A percentile compares a stretch with the other conserved stretches of the same genome.
Conservation (phyloP, 2,888 invertebrate genomes). For the Arge pagana region DNA sequence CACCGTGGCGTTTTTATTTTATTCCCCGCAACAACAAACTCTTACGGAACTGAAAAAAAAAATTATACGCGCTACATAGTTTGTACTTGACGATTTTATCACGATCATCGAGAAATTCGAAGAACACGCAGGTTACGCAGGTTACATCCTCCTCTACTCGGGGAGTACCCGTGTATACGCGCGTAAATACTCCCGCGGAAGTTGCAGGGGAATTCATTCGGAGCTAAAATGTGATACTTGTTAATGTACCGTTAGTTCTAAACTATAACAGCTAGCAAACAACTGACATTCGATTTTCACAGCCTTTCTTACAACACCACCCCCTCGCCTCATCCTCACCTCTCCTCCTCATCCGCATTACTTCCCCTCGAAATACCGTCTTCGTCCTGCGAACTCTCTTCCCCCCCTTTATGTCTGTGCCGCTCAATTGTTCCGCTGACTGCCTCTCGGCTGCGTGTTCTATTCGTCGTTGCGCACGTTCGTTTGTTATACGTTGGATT, state of each 20-base stretch:
- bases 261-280: conserved; percentile 14
- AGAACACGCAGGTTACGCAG: no score
- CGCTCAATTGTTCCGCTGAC: conserved; percentile 21
- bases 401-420: conserved; percentile 1
- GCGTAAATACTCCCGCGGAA: no score
- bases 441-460: conserved; percentile 12
- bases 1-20: no score
- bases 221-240: background rate
- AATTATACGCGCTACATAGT: no score
- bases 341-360: conserved; percentile 9
- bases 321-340: conserved; percentile 19
- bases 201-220: no score
- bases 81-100: no score
- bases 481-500: conserved; percentile 7
- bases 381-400: background rate
- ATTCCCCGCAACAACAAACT: no score
- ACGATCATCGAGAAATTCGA: no score
- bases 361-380: background rate
- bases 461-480: conserved; percentile 15
- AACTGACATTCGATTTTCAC: conserved; percentile 22
- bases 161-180: no score
- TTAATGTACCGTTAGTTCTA: conserved; percentile 7
- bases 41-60: no score
- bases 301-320: conserved; percentile 14
- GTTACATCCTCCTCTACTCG: no score